Evolutionary conservation across 2,113 vertebrate species (phyloP), one percentile per base, ranked within the genome.

Genomic region (Chunga burmeisteri): DNA sequence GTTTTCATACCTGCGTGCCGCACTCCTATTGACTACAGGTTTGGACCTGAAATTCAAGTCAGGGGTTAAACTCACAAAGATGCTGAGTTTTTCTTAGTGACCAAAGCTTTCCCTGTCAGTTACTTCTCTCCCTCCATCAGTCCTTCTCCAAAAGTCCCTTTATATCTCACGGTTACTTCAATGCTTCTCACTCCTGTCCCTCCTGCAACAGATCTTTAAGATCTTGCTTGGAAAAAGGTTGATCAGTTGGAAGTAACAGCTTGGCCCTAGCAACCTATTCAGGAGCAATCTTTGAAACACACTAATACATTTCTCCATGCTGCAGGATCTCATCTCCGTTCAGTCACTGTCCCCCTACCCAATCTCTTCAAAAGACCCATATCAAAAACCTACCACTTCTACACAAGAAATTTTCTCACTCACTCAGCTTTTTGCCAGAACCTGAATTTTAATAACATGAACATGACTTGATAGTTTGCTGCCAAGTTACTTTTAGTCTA

Each of bases 251-350:
- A 58, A 46, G 68, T 9, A 18, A 32, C 38, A 71, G 26, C 16
- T 71, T 40, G 30, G 44, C 81, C 56, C 13, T 32, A 11, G 50
- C 34, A 86, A 25, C 38, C 81, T 46, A 19, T 53, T 47, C 29
- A 53, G 34, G 46, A 53, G 29, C 50, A 52, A 30, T 19, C 38
- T 47, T 63, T 65, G 38, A 63, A 70, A n/a, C 47, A 44, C 26
- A 8, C 22, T 9, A 23, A 47, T 7, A 18, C 0, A 0, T 26
- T 46, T 42, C 53, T 40, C 49, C 62, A 15, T 2, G 34, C 38
- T 42, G 29, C 44, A 81, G 87, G 36, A 30, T n/a, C 27, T 70
- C 6, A 0, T 17, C 27, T 58, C 29, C 0, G 0, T 29, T 49
- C 61, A 81, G 61, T 6, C 50, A 36, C 49, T 58, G 68, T 6